Evolutionary conservation across 1,140 invertebrate genomes (phyloP).

Genomic region (Doryteuthis pealeii): DNA sequence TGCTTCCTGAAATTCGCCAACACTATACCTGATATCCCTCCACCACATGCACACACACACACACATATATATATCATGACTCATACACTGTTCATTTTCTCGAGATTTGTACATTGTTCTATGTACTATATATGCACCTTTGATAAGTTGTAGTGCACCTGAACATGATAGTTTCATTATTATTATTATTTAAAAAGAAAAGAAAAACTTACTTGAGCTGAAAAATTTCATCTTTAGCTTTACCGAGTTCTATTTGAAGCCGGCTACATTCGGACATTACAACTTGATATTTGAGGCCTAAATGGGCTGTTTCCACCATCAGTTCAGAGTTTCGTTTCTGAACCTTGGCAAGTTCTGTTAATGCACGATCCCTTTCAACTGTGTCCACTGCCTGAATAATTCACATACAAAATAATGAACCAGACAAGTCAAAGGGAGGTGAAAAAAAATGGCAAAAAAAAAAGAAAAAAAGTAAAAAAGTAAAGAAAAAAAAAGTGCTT

Average conservation of each 20-base stretch:
- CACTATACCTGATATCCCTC: too few relatives aligned
- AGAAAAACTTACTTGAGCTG: constrained; percentile 29
- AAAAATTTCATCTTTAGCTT: neutral
- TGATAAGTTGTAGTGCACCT: too few relatives aligned
- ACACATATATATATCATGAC: too few relatives aligned
- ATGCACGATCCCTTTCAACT: constrained; percentile 66
- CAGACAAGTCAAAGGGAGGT: neutral
- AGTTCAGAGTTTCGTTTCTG: constrained; percentile 54
- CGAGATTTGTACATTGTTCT: too few relatives aligned
- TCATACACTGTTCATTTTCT: too few relatives aligned
- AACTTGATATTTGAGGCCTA: constrained; percentile 54
- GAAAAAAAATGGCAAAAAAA: too few relatives aligned
- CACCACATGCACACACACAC: too few relatives aligned
- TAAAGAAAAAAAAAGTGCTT: neutral
- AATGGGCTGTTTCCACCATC: constrained; percentile 63
- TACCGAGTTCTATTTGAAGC: constrained; percentile 54
- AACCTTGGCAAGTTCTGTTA: constrained; percentile 63
- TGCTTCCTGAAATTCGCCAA: too few relatives aligned
- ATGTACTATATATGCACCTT: too few relatives aligned
- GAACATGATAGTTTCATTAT: too few relatives aligned
- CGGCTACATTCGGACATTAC: constrained; percentile 46
- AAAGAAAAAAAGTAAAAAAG: too few relatives aligned
- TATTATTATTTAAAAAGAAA: too few relatives aligned
- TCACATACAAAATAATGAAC: neutral
- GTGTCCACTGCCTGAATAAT: constrained; percentile 69